These are phyloP conservation scores for Formica selysi DNA, from an alignment of 1,140 invertebrate species.

Conservation along the genomic window DNA sequence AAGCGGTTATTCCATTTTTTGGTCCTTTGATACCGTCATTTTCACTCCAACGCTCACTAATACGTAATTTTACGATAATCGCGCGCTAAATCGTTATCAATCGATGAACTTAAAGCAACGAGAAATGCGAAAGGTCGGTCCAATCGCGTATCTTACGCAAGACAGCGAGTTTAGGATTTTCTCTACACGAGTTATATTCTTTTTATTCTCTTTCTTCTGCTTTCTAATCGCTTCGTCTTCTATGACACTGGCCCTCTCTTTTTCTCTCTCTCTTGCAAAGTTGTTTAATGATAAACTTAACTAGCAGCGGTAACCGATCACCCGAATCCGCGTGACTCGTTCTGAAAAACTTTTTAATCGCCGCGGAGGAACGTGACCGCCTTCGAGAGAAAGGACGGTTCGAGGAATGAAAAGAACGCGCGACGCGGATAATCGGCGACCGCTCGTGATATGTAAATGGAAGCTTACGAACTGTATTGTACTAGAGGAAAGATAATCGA, in stretches of 20 bases:
- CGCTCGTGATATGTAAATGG: constrained; percentile 76
- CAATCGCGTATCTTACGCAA: constrained; percentile 65
- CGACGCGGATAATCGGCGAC: constrained; percentile 65
- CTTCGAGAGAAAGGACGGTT: constrained; percentile 6
- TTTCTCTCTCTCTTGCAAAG: constrained; percentile 32
- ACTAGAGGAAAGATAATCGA: constrained; percentile 67
- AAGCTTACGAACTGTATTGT: constrained; percentile 77
- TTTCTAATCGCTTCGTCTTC: constrained; percentile 23
- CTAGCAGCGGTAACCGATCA: constrained; percentile 65
- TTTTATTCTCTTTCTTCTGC: not conserved
- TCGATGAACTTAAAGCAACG: constrained; percentile 64
- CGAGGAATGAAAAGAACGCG: constrained; percentile 10
- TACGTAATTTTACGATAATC: constrained; percentile 36
- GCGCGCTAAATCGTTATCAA: constrained; percentile 45
- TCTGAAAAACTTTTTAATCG: constrained; percentile 31
- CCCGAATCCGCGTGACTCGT: constrained; percentile 49
- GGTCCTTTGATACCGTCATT: constrained; percentile 49
- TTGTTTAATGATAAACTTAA: constrained; percentile 72
- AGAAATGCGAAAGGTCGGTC: constrained; percentile 51
- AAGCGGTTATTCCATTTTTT: constrained; percentile 43
- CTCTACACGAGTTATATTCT: constrained; percentile 35
- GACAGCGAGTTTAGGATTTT: constrained; percentile 62
- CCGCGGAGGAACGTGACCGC: constrained; percentile 42
- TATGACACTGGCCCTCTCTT: constrained; percentile 48
- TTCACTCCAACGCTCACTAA: constrained; percentile 54